Evolutionary conservation across 2,113 vertebrate genomes (phyloP).

Genomic region (Peromyscus polionotus): DNA sequence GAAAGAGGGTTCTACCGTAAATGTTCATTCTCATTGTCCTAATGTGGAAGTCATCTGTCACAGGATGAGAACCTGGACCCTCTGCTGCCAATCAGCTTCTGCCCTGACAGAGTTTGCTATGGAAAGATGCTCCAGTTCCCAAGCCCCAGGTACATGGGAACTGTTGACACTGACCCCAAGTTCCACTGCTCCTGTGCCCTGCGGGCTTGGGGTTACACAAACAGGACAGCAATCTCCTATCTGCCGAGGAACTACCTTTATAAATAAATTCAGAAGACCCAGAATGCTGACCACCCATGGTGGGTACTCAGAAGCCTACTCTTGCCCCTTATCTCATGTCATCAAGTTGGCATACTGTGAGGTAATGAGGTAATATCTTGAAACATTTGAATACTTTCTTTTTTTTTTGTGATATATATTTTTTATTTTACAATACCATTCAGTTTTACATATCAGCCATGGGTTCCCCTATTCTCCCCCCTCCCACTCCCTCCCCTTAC

Average conservation of each 20-base stretch:
- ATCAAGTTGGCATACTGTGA: conserved; percentile 14
- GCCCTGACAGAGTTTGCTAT: background rate
- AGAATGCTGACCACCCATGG: background rate
- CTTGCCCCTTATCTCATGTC: background rate
- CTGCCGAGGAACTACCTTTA: background rate
- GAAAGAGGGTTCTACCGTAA: background rate
- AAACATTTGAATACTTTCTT: too few species aligned
- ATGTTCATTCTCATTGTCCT: background rate
- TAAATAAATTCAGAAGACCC: conserved; percentile 24
- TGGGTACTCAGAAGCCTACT: background rate
- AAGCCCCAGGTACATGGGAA: background rate
- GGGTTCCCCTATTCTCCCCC: too few species aligned
- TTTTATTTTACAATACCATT: too few species aligned
- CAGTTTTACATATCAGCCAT: too few species aligned
- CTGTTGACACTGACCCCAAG: background rate
- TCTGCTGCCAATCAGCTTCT: background rate
- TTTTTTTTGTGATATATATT: too few species aligned
- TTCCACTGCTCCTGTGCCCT: background rate
- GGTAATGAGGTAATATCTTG: background rate
- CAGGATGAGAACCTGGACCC: background rate
- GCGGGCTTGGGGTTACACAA: background rate
- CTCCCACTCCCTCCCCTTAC: too few species aligned
- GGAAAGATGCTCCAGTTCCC: background rate
- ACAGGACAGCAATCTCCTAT: background rate
- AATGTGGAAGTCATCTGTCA: background rate